phyloP scores from a whole-genome alignment of 2,888 invertebrate species.

The Hemistola chrysoprasaria region DNA sequence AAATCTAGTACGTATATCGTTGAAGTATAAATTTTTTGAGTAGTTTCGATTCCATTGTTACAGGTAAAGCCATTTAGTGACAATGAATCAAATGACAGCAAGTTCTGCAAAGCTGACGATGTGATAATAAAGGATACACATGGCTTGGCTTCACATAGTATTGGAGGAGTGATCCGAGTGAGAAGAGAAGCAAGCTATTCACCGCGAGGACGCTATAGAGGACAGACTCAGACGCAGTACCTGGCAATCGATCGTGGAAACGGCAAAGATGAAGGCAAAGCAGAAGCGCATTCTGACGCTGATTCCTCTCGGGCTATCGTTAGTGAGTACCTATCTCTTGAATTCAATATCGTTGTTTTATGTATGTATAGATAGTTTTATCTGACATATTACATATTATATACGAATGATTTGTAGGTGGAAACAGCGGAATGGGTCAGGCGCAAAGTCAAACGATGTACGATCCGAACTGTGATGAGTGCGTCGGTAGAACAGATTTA shows the following conservation, averaged over 20 bases:
- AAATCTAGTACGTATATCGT: no score
- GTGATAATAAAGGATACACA: conserved; percentile 20
- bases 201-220: conserved; percentile 80
- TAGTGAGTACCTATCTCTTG: conserved; percentile 87
- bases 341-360: no score
- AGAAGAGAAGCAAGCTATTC: conserved; percentile 47
- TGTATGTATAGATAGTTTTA: no score
- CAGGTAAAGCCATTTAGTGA: conserved; percentile 45
- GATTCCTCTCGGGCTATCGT: conserved; percentile 87
- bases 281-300: conserved; percentile 90
- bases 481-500: conserved; percentile 61
- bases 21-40: conserved; percentile 21
- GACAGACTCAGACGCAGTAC: conserved; percentile 93
- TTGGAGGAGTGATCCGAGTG: conserved; percentile 30
- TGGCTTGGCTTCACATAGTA: conserved; percentile 8
- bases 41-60: conserved; percentile 25
- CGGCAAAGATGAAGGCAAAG: conserved; percentile 87
- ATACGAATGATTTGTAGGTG: conserved; percentile 78
- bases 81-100: conserved; percentile 22
- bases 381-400: no score
- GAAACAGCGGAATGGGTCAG: conserved; percentile 92
- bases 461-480: conserved; percentile 86
- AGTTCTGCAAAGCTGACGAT: conserved; percentile 42
- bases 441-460: conserved; percentile 92
- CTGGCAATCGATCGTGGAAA: conserved; percentile 78